Evolutionary conservation across 2,113 vertebrate species (phyloP), one percentile per base, ranked within the genome.

Genomic region (Cyprinus carpio): DNA sequence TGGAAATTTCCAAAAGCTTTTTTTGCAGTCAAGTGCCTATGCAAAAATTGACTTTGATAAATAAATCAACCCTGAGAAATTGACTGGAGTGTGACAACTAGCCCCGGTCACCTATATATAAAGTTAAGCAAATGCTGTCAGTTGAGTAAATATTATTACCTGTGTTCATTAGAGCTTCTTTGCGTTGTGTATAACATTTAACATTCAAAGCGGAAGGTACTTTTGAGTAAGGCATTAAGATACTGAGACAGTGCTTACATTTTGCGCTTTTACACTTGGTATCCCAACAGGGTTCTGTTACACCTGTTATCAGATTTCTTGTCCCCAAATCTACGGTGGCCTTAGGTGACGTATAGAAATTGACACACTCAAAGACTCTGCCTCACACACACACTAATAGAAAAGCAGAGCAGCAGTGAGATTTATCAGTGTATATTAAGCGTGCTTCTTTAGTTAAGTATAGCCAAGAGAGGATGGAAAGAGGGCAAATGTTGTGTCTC

Each of bases 401-500:
- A 18, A 67, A 67, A 69, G 23, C 34, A n/a, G 31, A 40, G 60
- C 62, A 23, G 79, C 60, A 31, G 25, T 49, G 8, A 65, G 58
- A 81, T 81, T 51, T 23, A 51, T 67, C 25, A 13, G 40, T 31
- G 25, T 60, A 78, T 23, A 78, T 23, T 60, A 3, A 78, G 76
- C 3, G 0, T 25, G 79, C 79, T 67, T 43, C n/a, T 72, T 43
- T 62, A 62, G 64, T 78, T 69, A 46, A 58, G 25, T n/a, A 29
- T 13, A 72, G 54, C 56, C 69, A 75, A 27, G n/a, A 43, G 72
- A 43, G 58, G 23, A 69, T 23, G n/a, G 54, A 80, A 75, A 78
- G 65, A 51, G 3, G 80, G 81, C 88, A 89, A 60, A 75, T 84
- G 87, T 88, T 31, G 64, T 77, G 72, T 85, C 62, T 89, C 89